Conservation (phyloP, 2,797 vertebrate species). For the Scarus forsteni region DNA sequence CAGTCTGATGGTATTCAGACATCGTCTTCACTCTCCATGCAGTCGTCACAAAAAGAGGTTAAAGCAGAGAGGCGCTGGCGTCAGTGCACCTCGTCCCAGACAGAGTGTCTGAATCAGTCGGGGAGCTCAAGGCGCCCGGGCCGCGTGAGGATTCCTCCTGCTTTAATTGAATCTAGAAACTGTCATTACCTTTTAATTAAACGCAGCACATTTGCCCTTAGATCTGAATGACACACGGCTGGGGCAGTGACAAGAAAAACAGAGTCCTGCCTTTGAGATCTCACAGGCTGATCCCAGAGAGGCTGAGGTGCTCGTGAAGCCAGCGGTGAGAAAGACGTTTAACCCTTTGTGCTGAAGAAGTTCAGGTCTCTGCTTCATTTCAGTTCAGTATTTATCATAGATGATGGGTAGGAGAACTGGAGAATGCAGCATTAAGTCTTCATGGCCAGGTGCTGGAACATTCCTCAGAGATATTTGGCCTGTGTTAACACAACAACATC, state of each 20-base stretch:
- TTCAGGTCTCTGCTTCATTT: constrained; percentile 11
- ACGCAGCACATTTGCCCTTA: constrained; percentile 41
- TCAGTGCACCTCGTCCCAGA: constrained; percentile 44
- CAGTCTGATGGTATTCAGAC: constrained; percentile 69
- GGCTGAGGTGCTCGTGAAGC: constrained; percentile 37
- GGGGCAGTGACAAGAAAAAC: constrained; percentile 54
- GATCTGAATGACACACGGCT: constrained; percentile 45
- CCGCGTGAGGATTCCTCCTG: constrained; percentile 40
- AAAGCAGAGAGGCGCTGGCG: constrained; percentile 39
- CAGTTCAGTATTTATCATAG: no score
- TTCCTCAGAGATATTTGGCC: no score
- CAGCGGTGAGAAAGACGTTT: constrained; percentile 27
- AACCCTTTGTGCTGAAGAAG: constrained; percentile 24
- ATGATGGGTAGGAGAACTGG: no score
- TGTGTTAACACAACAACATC: no score
- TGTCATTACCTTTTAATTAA: constrained; percentile 57
- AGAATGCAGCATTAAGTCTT: no score
- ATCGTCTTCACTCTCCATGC: constrained; percentile 50
- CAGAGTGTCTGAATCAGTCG: constrained; percentile 44
- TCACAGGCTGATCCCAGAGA: constrained; percentile 39
- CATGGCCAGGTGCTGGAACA: no score
- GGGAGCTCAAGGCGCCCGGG: constrained; percentile 32
- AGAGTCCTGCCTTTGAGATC: constrained; percentile 43
- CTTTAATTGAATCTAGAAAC: constrained; percentile 64
- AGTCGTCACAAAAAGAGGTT: constrained; percentile 34